phyloP scores from a whole-genome alignment of 2,797 vertebrate species.

The Aphelocoma californica region DNA sequence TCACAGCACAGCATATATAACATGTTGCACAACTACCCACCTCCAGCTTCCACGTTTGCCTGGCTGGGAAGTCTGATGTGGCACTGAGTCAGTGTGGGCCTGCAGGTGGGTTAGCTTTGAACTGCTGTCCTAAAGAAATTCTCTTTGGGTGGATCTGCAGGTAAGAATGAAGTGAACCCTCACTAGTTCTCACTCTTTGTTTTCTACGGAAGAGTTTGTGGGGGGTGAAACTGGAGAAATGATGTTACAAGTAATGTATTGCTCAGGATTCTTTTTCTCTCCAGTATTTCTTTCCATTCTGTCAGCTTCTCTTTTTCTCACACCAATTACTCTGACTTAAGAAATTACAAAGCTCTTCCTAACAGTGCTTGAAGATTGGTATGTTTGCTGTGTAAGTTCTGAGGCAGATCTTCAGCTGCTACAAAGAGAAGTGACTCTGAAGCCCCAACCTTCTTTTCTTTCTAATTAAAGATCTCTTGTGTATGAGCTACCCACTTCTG shows the following conservation, averaged over 20 bases:
- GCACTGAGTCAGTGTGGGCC: background rate
- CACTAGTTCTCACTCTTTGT: background rate
- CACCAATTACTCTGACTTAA: background rate
- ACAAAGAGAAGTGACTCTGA: background rate
- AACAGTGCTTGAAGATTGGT: background rate
- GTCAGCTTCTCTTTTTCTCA: background rate
- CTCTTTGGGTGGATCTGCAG: background rate
- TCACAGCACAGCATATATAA: background rate
- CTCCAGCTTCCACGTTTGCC: background rate
- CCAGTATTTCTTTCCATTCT: background rate
- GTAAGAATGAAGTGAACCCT: background rate
- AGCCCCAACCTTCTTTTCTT: background rate
- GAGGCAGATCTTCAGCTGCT: background rate
- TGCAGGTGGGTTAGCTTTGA: background rate
- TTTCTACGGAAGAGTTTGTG: background rate
- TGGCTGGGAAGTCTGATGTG: background rate
- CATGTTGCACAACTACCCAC: background rate
- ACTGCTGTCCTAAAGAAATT: background rate
- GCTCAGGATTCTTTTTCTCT: background rate
- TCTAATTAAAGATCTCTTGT: background rate
- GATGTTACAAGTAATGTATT: background rate
- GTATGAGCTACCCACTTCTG: background rate
- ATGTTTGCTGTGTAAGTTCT: background rate
- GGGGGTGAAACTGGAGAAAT: background rate
- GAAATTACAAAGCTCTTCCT: background rate